A percentile compares a stretch with the other conserved stretches of the same genome.
Conservation (phyloP, 2,888 invertebrate species). For the Pemphredon lugubris region DNA sequence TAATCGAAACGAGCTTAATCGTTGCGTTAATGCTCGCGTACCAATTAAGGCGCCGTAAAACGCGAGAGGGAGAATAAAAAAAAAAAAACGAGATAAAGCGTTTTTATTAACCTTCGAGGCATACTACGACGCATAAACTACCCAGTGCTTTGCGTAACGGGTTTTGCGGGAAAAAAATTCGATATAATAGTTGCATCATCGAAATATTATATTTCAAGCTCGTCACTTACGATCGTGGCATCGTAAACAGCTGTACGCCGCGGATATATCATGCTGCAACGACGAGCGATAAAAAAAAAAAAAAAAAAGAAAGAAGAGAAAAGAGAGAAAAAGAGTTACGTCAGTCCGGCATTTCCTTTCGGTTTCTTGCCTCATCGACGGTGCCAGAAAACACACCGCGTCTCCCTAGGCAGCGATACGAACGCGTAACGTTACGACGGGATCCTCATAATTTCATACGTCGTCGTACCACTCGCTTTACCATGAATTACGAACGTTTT, state of each 20-base stretch:
- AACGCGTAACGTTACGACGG: too few relatives aligned
- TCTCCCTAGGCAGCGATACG: too few relatives aligned
- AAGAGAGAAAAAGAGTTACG: conserved; percentile 8
- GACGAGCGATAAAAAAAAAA: too few relatives aligned
- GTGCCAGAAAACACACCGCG: too few relatives aligned
- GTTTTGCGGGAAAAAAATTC: neutral
- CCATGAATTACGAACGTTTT: too few relatives aligned
- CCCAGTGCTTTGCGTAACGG: neutral
- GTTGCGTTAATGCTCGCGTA: neutral
- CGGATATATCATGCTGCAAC: neutral
- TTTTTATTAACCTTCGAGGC: neutral
- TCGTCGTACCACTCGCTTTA: too few relatives aligned
- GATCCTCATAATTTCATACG: too few relatives aligned
- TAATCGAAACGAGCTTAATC: neutral
- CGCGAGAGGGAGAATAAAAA: neutral
- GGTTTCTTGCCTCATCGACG: conserved; percentile 3
- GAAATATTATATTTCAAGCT: neutral
- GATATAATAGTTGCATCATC: neutral
- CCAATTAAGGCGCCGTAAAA: too few relatives aligned
- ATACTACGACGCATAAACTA: conserved; percentile 13
- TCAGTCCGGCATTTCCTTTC: conserved; percentile 2
- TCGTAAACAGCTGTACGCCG: conserved; percentile 2
- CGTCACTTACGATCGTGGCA: neutral
- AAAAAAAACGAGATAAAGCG: neutral
- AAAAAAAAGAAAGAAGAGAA: too few relatives aligned